A percentile compares a stretch with the other conserved stretches of the same genome.
Evolutionary conservation across 2,797 vertebrate genomes (phyloP).

Genomic region (Sebastes cheni): DNA sequence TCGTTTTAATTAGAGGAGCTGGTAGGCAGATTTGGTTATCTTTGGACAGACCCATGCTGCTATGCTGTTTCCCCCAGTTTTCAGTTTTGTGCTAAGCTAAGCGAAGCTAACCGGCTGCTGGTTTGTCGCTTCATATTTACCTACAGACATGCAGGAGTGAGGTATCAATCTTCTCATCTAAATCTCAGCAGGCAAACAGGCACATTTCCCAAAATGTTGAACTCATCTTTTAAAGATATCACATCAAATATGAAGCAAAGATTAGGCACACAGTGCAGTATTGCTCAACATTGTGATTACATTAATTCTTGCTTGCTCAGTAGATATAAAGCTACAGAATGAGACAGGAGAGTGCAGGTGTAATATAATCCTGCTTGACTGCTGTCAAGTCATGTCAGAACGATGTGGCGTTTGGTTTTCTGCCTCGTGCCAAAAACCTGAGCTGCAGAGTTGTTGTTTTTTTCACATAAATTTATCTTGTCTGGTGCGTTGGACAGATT

Average conservation of each 20-base stretch:
- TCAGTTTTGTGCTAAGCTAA: not conserved
- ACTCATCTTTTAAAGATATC: not conserved
- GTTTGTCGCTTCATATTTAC: not conserved
- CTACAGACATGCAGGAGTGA: not conserved
- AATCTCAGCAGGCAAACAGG: not conserved
- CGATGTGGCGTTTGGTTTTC: slow-evolving; percentile 31
- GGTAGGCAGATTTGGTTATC: not conserved
- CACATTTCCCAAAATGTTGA: not conserved
- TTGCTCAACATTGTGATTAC: slow-evolving; percentile 25
- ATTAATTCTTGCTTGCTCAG: slow-evolving; percentile 18
- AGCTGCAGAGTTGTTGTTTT: slow-evolving; percentile 8
- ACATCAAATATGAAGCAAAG: not conserved
- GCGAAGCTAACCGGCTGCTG: not conserved
- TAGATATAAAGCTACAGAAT: not conserved
- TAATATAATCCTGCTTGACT: slow-evolving; percentile 39
- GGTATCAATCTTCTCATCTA: not conserved
- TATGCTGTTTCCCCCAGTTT: not conserved
- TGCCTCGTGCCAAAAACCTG: slow-evolving; percentile 38
- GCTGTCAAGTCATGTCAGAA: slow-evolving; percentile 65
- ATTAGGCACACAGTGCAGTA: not conserved
- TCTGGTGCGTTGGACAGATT: slow-evolving; percentile 60
- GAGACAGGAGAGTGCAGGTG: slow-evolving; percentile 35
- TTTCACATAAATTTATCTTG: slow-evolving; percentile 47
- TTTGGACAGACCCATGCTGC: not conserved
- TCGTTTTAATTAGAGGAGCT: not conserved